Base-by-base conservation (phyloP, 2,888 invertebrate genomes). In the Platycheirus rosarum region DNA sequence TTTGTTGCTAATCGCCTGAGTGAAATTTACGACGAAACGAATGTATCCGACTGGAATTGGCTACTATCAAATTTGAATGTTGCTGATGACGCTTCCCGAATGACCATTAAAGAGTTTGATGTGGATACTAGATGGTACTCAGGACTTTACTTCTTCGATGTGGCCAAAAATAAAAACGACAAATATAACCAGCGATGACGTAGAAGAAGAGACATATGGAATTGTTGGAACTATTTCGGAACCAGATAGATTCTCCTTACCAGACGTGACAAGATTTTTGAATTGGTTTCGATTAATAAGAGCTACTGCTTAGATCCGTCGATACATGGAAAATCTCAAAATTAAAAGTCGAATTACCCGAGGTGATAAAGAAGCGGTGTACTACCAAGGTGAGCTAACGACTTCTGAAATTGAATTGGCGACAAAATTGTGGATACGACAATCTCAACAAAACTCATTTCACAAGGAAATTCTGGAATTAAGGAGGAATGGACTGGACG, bases 341-440 rank as follows among this genome's bases (percentile, higher is more conserved):
- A n/a, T n/a, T n/a, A n/a, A n/a, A n/a, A n/a, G n/a, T n/a, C n/a
- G n/a, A n/a, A n/a, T n/a, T n/a, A n/a, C n/a, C n/a, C n/a, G n/a
- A n/a, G n/a, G n/a, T n/a, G 35, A 35, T 35, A 5, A 35, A 35
- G 11, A 35, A 3, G n/a, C 35, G n/a, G 35, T 35, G 35, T 35
- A 35, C 35, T 48, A 42, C 42, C 42, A 42, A 42, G 46, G 46
- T 48, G 46, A 48, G 23, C 46, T 48, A 11, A 48, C 20, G 20
- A 23, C 23, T 18, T 11, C 23, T 48, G 46, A 48, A 48, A 18
- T 48, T 18, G 46, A 48, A 18, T 20, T 11, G n/a, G 46, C 46
- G 9, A 23, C 7, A 9, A 23, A 9, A 48, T 11, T 48, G 46
- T 48, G 46, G 46, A 48, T 48, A 18, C 46, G 8, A 48, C 23